Evolutionary conservation across 2,888 invertebrate genomes (phyloP).

Genomic region (Sesia bembeciformis): DNA sequence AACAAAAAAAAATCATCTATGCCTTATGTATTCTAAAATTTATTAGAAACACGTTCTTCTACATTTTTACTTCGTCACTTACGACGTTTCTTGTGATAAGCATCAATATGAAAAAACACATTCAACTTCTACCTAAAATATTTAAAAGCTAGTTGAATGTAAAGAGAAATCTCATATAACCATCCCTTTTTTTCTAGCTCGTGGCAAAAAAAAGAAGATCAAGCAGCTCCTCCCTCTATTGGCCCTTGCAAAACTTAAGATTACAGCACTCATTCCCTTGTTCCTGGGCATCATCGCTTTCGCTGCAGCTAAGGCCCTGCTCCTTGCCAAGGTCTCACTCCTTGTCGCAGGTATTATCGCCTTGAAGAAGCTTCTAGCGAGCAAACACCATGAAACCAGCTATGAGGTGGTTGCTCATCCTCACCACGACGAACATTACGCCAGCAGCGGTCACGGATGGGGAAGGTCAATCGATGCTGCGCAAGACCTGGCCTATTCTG

Average conservation of each 20-base stretch:
- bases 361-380: slow-evolving; percentile 80
- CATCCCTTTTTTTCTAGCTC: slow-evolving; percentile 63
- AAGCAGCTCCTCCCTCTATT: slow-evolving; percentile 84
- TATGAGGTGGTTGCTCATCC: slow-evolving; percentile 86
- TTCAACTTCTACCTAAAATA: too few species aligned
- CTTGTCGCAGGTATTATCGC: slow-evolving; percentile 83
- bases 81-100: too few species aligned
- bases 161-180: too few species aligned
- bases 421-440: slow-evolving; percentile 73
- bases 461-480: slow-evolving; percentile 70
- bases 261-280: slow-evolving; percentile 83
- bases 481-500: slow-evolving; percentile 76
- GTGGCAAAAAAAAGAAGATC: slow-evolving; percentile 86
- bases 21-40: too few species aligned
- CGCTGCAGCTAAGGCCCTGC: slow-evolving; percentile 88
- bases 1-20: too few species aligned
- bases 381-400: slow-evolving; percentile 79
- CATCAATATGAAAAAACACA: too few species aligned
- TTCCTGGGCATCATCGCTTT: slow-evolving; percentile 83
- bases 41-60: too few species aligned
- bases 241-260: slow-evolving; percentile 85
- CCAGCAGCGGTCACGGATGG: slow-evolving; percentile 78
- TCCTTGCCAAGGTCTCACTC: slow-evolving; percentile 87
- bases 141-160: too few species aligned
- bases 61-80: too few species aligned